Base-by-base conservation (phyloP, 2,888 invertebrate genomes). In the Morpho helenor region DNA sequence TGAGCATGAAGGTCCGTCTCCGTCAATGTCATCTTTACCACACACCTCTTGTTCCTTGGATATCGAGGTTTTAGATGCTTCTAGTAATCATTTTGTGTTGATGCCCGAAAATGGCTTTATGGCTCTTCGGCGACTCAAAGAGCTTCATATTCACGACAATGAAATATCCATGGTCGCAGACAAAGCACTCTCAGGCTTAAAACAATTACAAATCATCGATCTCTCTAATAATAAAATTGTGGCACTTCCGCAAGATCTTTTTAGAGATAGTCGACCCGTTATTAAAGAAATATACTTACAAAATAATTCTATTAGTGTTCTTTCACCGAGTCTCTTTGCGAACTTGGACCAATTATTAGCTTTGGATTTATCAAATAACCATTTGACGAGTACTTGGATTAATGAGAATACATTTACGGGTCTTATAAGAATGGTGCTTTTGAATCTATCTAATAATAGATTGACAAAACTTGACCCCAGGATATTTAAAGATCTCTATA, bases 191-290 rank as follows among this genome's bases (percentile, higher is more conserved):
- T 92, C 94, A 62, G 96, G 96, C 22, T 87, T 98, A 52, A 94
- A 95, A 79, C 94, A 95, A 65, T 87, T 98, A 66, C 95, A 95
- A 87, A 93, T 96, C 73, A 93, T 98, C 64, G 97, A 98, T 87
- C 88, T 98, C 57, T 96, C 97, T 42, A 95, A 96, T 73, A 98
- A 98, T 84, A 95, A 96, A 91, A 94, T 98, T 66, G 95, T 95
- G 45, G 95, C 96, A 55, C 91, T 98, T 68, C 98, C 98, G 48
- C 94, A 96, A 64, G 95, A 95, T 75, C 87, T 98, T 66, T 97
- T 98, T 76, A 92, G 93, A 77, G 96, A 97, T 84, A 93, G 94
- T 73, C 91, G 94, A 54, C 93, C 94, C 65, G 94, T 94, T 63
- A 94, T 98, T 71, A 96, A 95, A 86, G 97, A 97, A 87, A 94